Evolutionary conservation across 2,888 invertebrate genomes (phyloP).

Genomic region (Amaurobius ferox): DNA sequence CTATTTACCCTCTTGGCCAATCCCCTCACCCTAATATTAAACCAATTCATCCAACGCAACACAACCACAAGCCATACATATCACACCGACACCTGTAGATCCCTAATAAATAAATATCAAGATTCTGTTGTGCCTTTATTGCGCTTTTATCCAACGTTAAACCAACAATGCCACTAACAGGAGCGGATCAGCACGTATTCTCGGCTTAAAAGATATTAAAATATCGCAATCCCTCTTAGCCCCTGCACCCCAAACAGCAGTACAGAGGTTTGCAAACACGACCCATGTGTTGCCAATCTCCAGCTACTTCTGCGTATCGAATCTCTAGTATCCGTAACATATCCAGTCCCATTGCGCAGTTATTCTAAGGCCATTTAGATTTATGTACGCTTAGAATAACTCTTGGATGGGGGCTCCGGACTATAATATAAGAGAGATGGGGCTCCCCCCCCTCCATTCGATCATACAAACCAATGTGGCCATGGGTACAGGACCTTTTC

Average conservation of each 20-base stretch:
- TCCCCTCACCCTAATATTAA: too few species aligned
- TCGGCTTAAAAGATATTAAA: slow-evolving; percentile 6
- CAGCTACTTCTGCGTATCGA: slow-evolving; percentile 39
- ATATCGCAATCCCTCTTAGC: neutral
- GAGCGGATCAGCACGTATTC: neutral
- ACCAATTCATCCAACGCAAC: too few species aligned
- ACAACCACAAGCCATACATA: too few species aligned
- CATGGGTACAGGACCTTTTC: slow-evolving; percentile 21
- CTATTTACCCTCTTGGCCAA: too few species aligned
- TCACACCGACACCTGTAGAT: too few species aligned
- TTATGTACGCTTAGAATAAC: slow-evolving; percentile 42
- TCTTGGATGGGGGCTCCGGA: slow-evolving; percentile 14
- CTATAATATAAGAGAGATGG: neutral
- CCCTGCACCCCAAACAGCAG: neutral
- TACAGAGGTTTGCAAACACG: slow-evolving; percentile 58
- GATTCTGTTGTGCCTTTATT: neutral
- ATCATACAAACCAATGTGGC: slow-evolving; percentile 66
- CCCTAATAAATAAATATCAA: neutral
- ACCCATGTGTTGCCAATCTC: slow-evolving; percentile 21
- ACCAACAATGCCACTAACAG: neutral
- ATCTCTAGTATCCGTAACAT: slow-evolving; percentile 57
- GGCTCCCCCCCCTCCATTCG: slow-evolving; percentile 11
- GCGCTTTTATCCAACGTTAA: neutral
- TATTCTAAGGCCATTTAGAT: slow-evolving; percentile 70
- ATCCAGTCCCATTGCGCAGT: slow-evolving; percentile 60